Evolutionary conservation across 2,113 vertebrate genomes (phyloP).

Genomic region (Canis aureus): DNA sequence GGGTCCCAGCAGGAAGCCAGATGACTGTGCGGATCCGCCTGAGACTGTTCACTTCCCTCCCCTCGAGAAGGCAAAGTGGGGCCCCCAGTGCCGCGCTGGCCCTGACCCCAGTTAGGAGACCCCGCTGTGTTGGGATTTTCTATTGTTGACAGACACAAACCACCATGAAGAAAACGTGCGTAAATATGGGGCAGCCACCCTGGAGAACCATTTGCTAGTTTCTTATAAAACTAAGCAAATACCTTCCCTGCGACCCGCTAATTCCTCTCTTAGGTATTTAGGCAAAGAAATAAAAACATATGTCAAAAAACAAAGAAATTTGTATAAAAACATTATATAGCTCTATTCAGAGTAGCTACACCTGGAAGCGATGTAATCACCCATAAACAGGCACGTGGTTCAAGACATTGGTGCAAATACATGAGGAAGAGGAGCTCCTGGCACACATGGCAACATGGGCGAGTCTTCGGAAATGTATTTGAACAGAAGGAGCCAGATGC

Average conservation of each 20-base stretch:
- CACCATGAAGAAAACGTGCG: neutral
- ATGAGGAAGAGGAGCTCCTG: neutral
- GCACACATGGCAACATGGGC: neutral
- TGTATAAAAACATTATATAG: neutral
- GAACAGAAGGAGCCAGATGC: neutral
- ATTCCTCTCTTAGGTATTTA: neutral
- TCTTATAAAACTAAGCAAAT: conserved; percentile 11
- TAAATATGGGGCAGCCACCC: neutral
- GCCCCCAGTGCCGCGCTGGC: no score
- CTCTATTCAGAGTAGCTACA: neutral
- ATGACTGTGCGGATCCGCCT: neutral
- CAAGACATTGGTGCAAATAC: neutral
- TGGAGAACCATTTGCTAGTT: neutral
- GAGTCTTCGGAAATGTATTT: neutral
- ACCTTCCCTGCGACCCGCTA: neutral
- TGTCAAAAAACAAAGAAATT: neutral
- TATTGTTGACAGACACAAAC: neutral
- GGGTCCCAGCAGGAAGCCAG: neutral
- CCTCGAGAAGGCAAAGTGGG: no score
- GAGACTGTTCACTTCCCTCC: neutral
- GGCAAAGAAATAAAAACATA: neutral
- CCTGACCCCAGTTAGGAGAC: neutral
- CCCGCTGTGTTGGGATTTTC: neutral
- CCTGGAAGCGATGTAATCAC: neutral
- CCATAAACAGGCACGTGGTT: no score